Percentiles rank a stretch among this genome's conserved stretches.
phyloP scores from a whole-genome alignment of 2,113 vertebrate genomes.

The Lanius collurio region DNA sequence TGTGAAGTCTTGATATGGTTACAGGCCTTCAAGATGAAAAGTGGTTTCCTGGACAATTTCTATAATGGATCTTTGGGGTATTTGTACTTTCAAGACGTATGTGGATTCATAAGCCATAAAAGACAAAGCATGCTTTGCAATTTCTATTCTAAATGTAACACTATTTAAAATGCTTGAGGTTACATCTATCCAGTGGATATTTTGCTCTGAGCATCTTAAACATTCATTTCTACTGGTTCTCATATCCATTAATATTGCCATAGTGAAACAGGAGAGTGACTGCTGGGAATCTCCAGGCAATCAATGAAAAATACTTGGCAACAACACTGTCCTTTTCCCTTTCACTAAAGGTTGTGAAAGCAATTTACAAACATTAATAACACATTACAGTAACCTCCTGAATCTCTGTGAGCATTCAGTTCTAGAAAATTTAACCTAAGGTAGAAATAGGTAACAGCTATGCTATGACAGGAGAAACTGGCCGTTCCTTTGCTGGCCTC shows the following conservation, averaged over 20 bases:
- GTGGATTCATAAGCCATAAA: constrained; percentile 25
- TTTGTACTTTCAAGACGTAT: background rate
- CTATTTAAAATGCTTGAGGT: constrained; percentile 15
- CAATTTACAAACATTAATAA: constrained; percentile 33
- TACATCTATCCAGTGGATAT: background rate
- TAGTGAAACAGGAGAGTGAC: constrained; percentile 33
- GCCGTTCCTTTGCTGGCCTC: background rate
- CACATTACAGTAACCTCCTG: background rate
- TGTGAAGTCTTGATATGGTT: background rate
- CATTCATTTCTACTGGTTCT: constrained; percentile 22
- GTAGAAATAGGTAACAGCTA: background rate
- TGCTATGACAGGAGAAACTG: background rate
- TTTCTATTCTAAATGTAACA: background rate
- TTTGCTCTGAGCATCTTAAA: constrained; percentile 19
- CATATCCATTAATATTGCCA: constrained; percentile 16
- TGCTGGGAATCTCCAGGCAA: constrained; percentile 51
- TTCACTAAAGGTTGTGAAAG: constrained; percentile 18
- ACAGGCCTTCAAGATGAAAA: background rate
- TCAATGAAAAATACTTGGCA: constrained; percentile 32
- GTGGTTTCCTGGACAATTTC: background rate
- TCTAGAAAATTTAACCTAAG: background rate
- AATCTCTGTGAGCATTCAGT: background rate
- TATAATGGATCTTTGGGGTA: constrained; percentile 10
- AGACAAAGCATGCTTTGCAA: background rate
- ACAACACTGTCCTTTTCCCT: background rate